Evolutionary conservation across 1,140 invertebrate species (phyloP).

Genomic region (Sinella curviseta): DNA sequence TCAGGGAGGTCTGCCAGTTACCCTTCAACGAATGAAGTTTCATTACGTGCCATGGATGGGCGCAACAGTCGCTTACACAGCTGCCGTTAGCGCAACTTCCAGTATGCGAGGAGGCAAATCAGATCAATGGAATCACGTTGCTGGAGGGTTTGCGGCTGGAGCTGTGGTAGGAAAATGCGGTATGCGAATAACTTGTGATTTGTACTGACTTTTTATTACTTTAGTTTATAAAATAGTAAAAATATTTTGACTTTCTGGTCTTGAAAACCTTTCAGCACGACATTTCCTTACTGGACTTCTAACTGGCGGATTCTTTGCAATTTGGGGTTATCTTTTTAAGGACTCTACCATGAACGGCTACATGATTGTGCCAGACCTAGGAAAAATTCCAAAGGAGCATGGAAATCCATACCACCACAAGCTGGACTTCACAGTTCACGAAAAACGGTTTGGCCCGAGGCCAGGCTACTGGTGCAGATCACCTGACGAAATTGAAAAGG

Average conservation of each 20-base stretch:
- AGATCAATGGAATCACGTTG: slow-evolving; percentile 28
- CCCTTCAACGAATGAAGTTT: not conserved
- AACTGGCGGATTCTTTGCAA: not conserved
- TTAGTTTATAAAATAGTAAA: not conserved
- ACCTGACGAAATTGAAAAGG: slow-evolving; percentile 22
- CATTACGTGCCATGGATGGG: slow-evolving; percentile 35
- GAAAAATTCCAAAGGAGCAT: not conserved
- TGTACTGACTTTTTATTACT: not conserved
- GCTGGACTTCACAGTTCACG: slow-evolving; percentile 16
- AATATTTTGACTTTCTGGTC: not conserved
- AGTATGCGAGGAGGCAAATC: slow-evolving; percentile 32
- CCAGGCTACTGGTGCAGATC: slow-evolving; percentile 35
- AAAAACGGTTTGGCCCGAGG: not conserved
- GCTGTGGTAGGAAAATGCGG: slow-evolving; percentile 20
- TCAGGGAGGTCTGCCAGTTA: slow-evolving; percentile 14
- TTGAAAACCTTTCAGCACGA: not conserved
- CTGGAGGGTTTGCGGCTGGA: slow-evolving; percentile 32
- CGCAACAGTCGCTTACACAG: slow-evolving; percentile 35
- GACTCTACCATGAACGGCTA: not conserved
- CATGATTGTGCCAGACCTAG: not conserved
- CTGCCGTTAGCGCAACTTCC: not conserved
- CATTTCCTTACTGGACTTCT: not conserved
- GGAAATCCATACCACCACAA: slow-evolving; percentile 27
- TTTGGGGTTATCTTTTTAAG: not conserved
- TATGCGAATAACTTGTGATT: not conserved